These are phyloP conservation scores for Zaprionus vittiger DNA, from an alignment of 1,140 invertebrate species.

Conservation along the genomic window DNA sequence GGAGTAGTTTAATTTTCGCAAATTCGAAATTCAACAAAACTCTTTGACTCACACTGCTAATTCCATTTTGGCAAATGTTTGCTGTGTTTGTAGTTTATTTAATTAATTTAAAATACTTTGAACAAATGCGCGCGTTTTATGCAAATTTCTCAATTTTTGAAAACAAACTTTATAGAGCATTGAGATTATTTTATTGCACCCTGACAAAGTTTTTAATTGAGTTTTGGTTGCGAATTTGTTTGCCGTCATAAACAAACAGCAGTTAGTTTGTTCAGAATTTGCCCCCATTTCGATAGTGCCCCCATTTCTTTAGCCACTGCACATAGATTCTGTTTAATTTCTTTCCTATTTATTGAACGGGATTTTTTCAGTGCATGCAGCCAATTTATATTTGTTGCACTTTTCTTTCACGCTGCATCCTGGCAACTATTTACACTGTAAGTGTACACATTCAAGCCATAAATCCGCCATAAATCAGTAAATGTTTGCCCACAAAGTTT, in stretches of 20 bases:
- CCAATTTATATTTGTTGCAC: constrained; percentile 5
- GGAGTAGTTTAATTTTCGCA: not conserved
- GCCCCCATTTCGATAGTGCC: not conserved
- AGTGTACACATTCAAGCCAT: constrained; percentile 11
- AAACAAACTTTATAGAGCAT: too few relatives aligned
- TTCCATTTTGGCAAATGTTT: not conserved
- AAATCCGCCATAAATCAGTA: constrained; percentile 15
- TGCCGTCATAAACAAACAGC: not conserved
- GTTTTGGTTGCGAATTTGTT: not conserved
- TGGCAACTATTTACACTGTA: constrained; percentile 7
- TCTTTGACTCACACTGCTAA: not conserved
- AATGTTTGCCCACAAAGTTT: constrained; percentile 13
- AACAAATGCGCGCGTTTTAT: not conserved
- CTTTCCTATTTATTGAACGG: not conserved
- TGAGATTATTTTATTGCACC: not conserved
- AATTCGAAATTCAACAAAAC: not conserved
- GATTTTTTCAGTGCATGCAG: not conserved
- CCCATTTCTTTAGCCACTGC: not conserved
- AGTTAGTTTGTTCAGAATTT: not conserved
- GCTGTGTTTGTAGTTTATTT: not conserved
- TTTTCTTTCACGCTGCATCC: not conserved
- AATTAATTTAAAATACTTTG: constrained; percentile 6
- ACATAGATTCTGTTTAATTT: not conserved
- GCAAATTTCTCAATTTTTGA: too few relatives aligned
- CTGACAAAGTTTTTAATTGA: not conserved